phyloP scores from a whole-genome alignment of 2,888 invertebrate species.

The Drosophila picticornis region DNA sequence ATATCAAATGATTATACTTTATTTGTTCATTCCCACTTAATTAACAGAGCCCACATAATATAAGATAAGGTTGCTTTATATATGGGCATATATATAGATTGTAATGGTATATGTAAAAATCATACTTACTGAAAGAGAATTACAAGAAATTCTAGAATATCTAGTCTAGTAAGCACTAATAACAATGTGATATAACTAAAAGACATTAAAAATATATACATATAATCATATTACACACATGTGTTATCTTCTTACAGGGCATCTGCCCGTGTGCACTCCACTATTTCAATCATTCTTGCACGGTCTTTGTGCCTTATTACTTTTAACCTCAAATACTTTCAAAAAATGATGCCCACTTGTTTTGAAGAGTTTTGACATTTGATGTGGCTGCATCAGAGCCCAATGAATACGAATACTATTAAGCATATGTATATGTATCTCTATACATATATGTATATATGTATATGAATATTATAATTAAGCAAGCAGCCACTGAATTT shows the following conservation, averaged over 20 bases:
- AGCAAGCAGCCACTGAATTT: constrained; percentile 29
- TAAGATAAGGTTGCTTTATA: not conserved
- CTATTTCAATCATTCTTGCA: not conserved
- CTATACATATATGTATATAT: not conserved
- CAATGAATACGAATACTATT: not conserved
- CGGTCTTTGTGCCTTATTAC: not conserved
- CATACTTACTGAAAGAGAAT: not conserved
- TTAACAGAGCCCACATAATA: not conserved
- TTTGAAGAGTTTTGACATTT: constrained; percentile 55
- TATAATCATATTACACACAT: not conserved
- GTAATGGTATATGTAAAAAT: not conserved
- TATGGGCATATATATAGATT: not conserved
- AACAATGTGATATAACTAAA: not conserved
- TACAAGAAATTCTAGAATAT: not conserved
- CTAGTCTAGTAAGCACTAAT: not conserved
- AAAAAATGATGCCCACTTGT: constrained; percentile 53
- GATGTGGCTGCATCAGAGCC: constrained; percentile 32
- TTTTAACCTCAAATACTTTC: constrained; percentile 45
- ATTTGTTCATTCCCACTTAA: not conserved
- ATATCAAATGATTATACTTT: not conserved
- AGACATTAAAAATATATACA: not conserved
- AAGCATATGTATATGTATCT: not conserved
- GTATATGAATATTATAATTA: constrained; percentile 32
- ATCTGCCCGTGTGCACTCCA: not conserved
- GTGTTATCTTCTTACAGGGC: not conserved